Percentiles rank a stretch among this genome's conserved stretches.
Evolutionary conservation across 1,140 invertebrate species (phyloP).

Genomic region (Drosophila tropicalis): DNA sequence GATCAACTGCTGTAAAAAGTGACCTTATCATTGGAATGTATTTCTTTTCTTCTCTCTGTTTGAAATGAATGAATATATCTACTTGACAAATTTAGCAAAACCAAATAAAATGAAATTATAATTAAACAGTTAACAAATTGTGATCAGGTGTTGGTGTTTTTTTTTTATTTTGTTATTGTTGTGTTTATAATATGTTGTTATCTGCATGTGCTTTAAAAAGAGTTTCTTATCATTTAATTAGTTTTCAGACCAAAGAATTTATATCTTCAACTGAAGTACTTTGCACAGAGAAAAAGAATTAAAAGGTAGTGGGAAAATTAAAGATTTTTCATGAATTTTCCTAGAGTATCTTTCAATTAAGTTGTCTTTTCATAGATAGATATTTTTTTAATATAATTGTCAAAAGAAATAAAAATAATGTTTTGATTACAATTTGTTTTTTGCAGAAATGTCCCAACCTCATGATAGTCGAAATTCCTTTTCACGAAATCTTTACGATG

Average conservation of each 20-base stretch:
- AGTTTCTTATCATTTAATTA: not conserved
- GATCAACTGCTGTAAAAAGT: not conserved
- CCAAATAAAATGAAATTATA: not conserved
- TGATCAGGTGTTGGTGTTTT: too few relatives aligned
- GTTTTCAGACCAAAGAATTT: not conserved
- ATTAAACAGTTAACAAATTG: not conserved
- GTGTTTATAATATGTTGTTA: not conserved
- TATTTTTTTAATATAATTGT: not conserved
- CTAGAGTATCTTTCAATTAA: not conserved
- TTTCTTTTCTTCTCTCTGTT: too few relatives aligned
- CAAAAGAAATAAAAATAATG: conserved; percentile 2
- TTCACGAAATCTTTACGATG: conserved; percentile 45
- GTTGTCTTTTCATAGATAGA: too few relatives aligned
- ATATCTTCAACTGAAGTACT: not conserved
- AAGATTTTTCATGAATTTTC: not conserved
- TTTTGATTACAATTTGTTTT: not conserved
- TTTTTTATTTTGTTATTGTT: not conserved
- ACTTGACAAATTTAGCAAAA: conserved; percentile 15
- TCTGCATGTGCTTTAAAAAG: not conserved
- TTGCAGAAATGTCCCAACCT: conserved; percentile 43
- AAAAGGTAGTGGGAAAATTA: not conserved
- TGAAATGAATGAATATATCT: not conserved
- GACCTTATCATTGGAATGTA: not conserved
- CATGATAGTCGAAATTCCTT: conserved; percentile 60
- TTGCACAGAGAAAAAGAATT: not conserved